These are phyloP conservation scores for Echinometra lucunter DNA, from an alignment of 53 echinoderm and acorn worm species.

Conservation along the genomic window DNA sequence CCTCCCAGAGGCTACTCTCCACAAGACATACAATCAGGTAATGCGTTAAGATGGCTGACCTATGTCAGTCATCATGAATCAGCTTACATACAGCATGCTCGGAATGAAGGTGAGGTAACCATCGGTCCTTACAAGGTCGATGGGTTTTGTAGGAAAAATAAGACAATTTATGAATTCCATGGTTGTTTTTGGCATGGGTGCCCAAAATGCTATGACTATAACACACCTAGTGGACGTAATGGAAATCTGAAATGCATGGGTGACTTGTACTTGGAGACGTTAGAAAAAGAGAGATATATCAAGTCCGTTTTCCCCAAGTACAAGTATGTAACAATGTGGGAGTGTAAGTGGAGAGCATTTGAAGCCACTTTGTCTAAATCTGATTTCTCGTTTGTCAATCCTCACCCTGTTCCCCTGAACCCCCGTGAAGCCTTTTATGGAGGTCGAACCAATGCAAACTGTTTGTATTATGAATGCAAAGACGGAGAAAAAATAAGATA, in stretches of 20 bases:
- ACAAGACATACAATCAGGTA: constrained; percentile 54
- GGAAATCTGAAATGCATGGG: constrained; percentile 51
- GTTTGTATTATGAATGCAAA: no score
- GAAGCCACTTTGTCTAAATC: neutral
- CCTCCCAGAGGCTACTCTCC: neutral
- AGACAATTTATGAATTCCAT: constrained; percentile 37
- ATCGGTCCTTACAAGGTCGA: constrained; percentile 60
- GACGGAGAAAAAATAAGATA: constrained; percentile 62
- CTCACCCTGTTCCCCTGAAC: neutral
- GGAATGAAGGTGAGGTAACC: constrained; percentile 36
- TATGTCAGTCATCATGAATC: constrained; percentile 12
- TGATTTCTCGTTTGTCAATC: neutral
- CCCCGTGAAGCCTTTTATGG: constrained; percentile 15
- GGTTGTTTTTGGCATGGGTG: constrained; percentile 68
- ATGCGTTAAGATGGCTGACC: constrained; percentile 62
- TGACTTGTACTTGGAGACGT: constrained; percentile 15
- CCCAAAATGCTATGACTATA: constrained; percentile 49
- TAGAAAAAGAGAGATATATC: constrained; percentile 48
- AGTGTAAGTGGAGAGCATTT: neutral
- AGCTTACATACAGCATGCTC: constrained; percentile 57
- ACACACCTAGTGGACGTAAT: constrained; percentile 9
- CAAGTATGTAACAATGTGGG: constrained; percentile 51
- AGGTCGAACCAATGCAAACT: constrained; percentile 4
- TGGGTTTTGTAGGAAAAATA: constrained; percentile 49
- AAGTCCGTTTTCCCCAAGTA: neutral